A percentile compares a stretch with the other conserved stretches of the same genome.
Conservation (phyloP, 2,113 vertebrate species). For the Polypterus bichir region DNA sequence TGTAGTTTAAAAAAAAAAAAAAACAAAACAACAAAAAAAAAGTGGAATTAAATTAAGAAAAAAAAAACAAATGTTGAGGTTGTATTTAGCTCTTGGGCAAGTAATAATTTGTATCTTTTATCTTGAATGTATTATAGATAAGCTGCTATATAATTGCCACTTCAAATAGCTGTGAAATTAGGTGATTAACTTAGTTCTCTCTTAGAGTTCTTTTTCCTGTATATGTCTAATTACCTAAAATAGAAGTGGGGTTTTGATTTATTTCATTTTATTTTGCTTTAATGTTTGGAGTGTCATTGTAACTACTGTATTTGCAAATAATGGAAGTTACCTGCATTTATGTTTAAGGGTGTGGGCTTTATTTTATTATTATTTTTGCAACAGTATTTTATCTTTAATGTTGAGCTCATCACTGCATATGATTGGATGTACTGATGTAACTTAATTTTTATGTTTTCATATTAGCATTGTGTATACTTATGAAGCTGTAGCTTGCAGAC, state of each 20-base stretch:
- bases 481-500: conserved; percentile 90
- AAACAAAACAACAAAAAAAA: conserved; percentile 23
- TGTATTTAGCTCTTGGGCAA: conserved; percentile 93
- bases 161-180: conserved; percentile 99
- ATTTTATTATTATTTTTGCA: conserved; percentile 57
- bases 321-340: conserved; percentile 84
- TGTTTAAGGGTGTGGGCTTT: conserved; percentile 64
- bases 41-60: conserved; percentile 28
- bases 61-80: conserved; percentile 66
- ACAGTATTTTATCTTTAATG: conserved; percentile 98
- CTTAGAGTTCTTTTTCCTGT: conserved; percentile 90
- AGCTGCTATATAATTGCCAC: conserved; percentile 99
- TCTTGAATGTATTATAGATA: conserved; percentile 99
- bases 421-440: conserved; percentile 88
- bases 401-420: conserved; percentile 93
- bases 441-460: conserved; percentile 95
- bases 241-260: conserved; percentile 83
- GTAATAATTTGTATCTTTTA: conserved; percentile 98
- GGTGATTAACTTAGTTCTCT: conserved; percentile 88
- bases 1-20: conserved; percentile 78
- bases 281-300: conserved; percentile 94
- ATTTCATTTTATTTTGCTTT: conserved; percentile 58
- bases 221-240: conserved; percentile 91
- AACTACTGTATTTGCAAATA: conserved; percentile 98
- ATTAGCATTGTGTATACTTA: conserved; percentile 77